Percentiles rank a stretch among this genome's conserved stretches.
These are phyloP conservation scores for Nasonia oneida DNA, from an alignment of 2,888 invertebrate species.

Conservation along the genomic window DNA sequence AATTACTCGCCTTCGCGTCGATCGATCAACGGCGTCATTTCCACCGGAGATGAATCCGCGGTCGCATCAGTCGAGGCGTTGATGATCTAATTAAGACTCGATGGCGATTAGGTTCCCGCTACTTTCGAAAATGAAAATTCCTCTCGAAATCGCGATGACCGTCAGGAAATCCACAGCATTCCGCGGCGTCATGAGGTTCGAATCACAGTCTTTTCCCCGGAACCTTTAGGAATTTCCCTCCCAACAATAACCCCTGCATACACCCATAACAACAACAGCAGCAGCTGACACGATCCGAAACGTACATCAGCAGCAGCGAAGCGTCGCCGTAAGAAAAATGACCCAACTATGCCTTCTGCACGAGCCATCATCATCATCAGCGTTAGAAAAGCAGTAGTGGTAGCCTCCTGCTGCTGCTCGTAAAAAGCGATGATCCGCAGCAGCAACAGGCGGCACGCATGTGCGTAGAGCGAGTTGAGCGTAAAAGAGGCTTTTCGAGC, in stretches of 20 bases:
- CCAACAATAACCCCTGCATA: not conserved
- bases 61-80: not conserved
- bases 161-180: too few species aligned
- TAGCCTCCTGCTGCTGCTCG: conserved; percentile 22
- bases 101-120: not conserved
- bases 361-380: conserved; percentile 64
- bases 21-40: conserved; percentile 32
- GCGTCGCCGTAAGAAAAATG: conserved; percentile 8
- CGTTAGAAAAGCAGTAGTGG: not conserved
- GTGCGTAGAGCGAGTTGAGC: not conserved
- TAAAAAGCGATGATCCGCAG: conserved; percentile 30
- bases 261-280: not conserved
- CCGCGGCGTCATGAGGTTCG: not conserved
- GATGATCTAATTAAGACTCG: conserved; percentile 40
- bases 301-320: not conserved
- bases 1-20: not conserved
- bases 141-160: too few species aligned
- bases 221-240: not conserved
- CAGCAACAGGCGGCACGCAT: conserved; percentile 42
- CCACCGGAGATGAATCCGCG: conserved; percentile 46
- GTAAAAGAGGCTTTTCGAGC: conserved; percentile 27
- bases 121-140: too few species aligned
- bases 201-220: not conserved
- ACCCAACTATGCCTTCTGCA: conserved; percentile 4
- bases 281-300: not conserved